Percentiles rank a stretch among this genome's conserved stretches.
Evolutionary conservation across 1,140 invertebrate genomes (phyloP).

Genomic region (Rhagoletis pomonella): DNA sequence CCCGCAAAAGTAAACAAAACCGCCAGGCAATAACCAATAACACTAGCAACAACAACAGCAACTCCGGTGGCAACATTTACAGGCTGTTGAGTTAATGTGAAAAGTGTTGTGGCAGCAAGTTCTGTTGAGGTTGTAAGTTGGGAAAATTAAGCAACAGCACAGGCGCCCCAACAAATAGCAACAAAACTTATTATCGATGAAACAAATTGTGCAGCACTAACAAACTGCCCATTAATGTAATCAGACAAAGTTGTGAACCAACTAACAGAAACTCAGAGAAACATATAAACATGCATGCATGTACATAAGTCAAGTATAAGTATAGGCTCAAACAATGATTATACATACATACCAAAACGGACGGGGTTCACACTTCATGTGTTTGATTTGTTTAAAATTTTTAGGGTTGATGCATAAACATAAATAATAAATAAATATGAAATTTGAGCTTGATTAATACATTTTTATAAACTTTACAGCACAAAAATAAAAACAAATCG

Average conservation of each 20-base stretch:
- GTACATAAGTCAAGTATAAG: no score
- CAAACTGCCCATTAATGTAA: slow-evolving; percentile 55
- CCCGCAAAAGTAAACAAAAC: slow-evolving; percentile 56
- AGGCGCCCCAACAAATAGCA: neutral
- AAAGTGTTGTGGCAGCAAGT: neutral
- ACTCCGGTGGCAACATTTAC: neutral
- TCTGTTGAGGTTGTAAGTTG: neutral
- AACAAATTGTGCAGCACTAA: slow-evolving; percentile 56
- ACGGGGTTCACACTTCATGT: no score
- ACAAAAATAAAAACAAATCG: no score
- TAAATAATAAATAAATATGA: no score
- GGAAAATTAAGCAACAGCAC: neutral
- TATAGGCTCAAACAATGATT: no score
- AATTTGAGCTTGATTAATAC: no score
- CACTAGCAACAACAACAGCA: neutral
- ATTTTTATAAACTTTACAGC: no score
- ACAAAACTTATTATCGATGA: slow-evolving; percentile 56
- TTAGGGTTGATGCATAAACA: no score
- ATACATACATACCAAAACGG: no score
- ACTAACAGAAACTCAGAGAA: neutral
- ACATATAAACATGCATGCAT: neutral
- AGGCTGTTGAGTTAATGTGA: neutral
- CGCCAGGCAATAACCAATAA: slow-evolving; percentile 30
- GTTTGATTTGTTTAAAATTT: no score
- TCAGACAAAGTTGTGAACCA: slow-evolving; percentile 50